Evolutionary conservation across 2,113 vertebrate species (phyloP).

Genomic region (Choloepus hoffmanni): DNA sequence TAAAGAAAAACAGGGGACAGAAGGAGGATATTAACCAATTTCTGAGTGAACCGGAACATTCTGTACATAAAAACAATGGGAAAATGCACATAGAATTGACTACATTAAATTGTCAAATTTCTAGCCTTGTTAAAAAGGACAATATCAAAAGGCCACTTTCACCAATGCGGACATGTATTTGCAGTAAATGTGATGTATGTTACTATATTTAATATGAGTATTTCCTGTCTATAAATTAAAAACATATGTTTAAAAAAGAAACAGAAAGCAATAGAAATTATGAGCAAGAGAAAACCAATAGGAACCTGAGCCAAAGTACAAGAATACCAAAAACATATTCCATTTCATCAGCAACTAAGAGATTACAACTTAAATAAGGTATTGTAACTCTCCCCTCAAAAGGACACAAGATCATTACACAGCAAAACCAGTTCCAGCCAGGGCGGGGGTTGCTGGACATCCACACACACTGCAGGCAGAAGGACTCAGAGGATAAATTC

Average conservation of each 20-base stretch:
- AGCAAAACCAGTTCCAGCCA: accelerated
- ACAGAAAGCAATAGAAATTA: background rate
- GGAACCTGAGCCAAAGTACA: background rate
- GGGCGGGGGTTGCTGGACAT: accelerated
- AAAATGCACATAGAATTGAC: background rate
- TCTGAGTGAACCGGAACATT: background rate
- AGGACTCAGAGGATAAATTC: accelerated
- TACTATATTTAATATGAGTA: background rate
- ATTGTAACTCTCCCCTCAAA: background rate
- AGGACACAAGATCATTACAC: accelerated
- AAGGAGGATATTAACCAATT: accelerated
- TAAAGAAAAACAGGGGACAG: background rate
- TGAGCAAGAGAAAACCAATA: background rate
- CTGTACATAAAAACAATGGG: background rate
- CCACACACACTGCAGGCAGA: accelerated
- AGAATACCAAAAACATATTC: background rate
- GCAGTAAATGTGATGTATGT: background rate
- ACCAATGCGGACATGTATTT: background rate
- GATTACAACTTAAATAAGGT: too few species aligned
- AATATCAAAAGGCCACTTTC: background rate
- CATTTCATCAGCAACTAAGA: too few species aligned
- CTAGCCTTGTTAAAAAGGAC: background rate
- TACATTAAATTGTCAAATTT: background rate
- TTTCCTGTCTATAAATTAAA: background rate
- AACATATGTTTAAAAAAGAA: background rate